These are phyloP conservation scores for Bagarius yarrelli DNA, from an alignment of 2,113 vertebrate species.

Conservation along the genomic window DNA sequence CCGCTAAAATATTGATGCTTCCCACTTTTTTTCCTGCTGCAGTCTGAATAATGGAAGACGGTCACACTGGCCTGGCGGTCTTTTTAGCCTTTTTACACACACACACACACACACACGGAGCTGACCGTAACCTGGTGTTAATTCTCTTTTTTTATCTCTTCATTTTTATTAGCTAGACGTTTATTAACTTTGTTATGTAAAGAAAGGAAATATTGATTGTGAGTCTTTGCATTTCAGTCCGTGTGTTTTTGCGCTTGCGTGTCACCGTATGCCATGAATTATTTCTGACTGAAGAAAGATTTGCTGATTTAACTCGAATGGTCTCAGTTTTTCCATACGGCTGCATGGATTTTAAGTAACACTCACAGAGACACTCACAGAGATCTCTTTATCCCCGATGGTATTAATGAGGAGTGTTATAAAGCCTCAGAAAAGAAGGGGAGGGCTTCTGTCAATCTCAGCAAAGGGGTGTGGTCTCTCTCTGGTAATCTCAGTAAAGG, in stretches of 20 bases:
- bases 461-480: too few species aligned
- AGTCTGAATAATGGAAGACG: conserved; percentile 53
- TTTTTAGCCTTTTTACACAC: conserved; percentile 21
- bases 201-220: conserved; percentile 4
- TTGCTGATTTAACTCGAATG: conserved; percentile 1
- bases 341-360: not conserved
- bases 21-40: conserved; percentile 40
- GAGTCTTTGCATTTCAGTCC: not conserved
- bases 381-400: not conserved
- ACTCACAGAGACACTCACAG: not conserved
- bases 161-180: conserved; percentile 8
- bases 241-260: not conserved
- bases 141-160: conserved; percentile 2
- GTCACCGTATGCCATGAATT: conserved; percentile 1
- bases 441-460: too few species aligned
- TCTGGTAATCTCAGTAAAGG: too few species aligned
- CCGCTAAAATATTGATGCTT: conserved; percentile 57
- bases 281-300: not conserved
- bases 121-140: conserved; percentile 12
- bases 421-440: too few species aligned
- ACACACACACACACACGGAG: not conserved
- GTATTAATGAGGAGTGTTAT: not conserved
- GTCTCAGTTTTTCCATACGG: not conserved
- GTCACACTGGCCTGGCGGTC: conserved; percentile 39
- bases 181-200: not conserved